These are phyloP conservation scores for Craseonycteris thonglongyai DNA, from an alignment of 2,113 vertebrate species.

Conservation along the genomic window DNA sequence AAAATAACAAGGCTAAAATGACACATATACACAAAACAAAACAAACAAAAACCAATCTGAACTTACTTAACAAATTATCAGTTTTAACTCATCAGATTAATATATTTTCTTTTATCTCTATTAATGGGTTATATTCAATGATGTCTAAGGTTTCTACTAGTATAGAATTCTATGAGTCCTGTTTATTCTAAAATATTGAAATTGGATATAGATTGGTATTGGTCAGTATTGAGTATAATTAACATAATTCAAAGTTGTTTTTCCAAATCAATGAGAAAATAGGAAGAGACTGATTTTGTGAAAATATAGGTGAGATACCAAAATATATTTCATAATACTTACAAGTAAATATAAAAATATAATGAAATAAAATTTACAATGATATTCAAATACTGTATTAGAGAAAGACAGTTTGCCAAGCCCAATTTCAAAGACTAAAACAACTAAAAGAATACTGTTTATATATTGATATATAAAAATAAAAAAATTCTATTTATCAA, in stretches of 20 bases:
- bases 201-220: background rate
- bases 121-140: background rate
- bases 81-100: background rate
- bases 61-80: background rate
- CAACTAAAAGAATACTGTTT: background rate
- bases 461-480: background rate
- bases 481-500: background rate
- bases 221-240: background rate
- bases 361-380: background rate
- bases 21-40: background rate
- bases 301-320: background rate
- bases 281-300: background rate
- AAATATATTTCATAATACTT: background rate
- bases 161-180: background rate
- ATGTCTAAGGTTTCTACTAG: background rate
- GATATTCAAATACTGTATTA: background rate
- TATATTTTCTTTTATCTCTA: background rate
- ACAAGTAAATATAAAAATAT: background rate
- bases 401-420: background rate
- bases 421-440: background rate
- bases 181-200: background rate
- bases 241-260: background rate
- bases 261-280: background rate
- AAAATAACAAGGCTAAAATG: background rate
- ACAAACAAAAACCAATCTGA: background rate